Conservation (phyloP, 2,888 invertebrate genomes). For the Prosapia bicincta region DNA sequence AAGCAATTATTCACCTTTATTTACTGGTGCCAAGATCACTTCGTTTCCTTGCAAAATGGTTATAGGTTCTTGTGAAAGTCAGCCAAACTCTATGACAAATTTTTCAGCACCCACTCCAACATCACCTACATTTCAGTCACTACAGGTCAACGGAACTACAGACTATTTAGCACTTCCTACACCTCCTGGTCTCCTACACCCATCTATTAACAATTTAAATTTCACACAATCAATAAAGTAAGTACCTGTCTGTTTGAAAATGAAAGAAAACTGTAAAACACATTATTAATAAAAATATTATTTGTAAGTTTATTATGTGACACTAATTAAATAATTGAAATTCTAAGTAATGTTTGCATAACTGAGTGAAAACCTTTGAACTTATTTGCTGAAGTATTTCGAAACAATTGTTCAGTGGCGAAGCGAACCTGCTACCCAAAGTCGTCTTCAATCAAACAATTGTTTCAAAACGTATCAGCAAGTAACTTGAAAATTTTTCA, state of each 20-base stretch:
- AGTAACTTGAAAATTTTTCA: too few species aligned
- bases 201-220: conserved; percentile 46
- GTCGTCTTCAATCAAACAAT: too few species aligned
- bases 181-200: conserved; percentile 44
- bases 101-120: conserved; percentile 36
- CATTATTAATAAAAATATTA: too few species aligned
- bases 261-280: too few species aligned
- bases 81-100: conserved; percentile 36
- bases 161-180: not conserved
- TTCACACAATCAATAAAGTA: conserved; percentile 37
- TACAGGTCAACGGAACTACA: conserved; percentile 40
- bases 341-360: too few species aligned
- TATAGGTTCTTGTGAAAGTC: conserved; percentile 2
- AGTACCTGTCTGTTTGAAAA: not conserved
- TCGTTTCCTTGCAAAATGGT: not conserved
- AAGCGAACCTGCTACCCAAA: too few species aligned
- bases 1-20: conserved; percentile 27
- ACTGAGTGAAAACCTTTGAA: too few species aligned
- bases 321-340: too few species aligned
- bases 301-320: too few species aligned
- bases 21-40: conserved; percentile 3
- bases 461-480: too few species aligned
- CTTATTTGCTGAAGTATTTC: too few species aligned
- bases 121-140: conserved; percentile 45
- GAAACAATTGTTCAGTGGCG: too few species aligned